Base-by-base conservation (phyloP, 1,140 invertebrate genomes). In the Manduca sexta region DNA sequence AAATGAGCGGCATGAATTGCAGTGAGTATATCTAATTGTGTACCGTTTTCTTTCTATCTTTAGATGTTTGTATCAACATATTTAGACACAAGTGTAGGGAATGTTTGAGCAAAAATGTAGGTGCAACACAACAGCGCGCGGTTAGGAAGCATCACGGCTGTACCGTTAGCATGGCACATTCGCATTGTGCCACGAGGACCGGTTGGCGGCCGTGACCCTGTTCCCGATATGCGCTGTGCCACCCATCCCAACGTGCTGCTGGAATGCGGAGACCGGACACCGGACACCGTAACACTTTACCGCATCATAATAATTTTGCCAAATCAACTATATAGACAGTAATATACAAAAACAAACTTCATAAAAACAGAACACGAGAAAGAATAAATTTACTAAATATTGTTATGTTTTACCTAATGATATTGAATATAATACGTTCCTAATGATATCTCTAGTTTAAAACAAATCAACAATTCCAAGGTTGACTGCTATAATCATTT, bases 21-120 rank as follows among this genome's bases (percentile, higher is more conserved):
- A 87, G 88, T 90, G 81, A 88, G 88, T 87, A 63, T 49, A 41
- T 7, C 11, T 15, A n/a, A n/a, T n/a, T n/a, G n/a, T n/a, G n/a
- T n/a, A n/a, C n/a, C n/a, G n/a, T 26, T 21, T 26, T 26, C 10
- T 41, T 7, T 1, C 5, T n/a, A n/a, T 35, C 5, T 35, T n/a
- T 11, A 35, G 3, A 11, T 34, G 3, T 34, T 13, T 14, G 17
- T 42, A 34, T 37, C 0, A 3, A 11, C 12, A 26, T 14, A 38
- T 12, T 38, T 29, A 26, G 21, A 26, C 8, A 26, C 8, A 26
- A 26, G 21, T 5, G 21, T 8, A 26, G 21, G 21, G 21, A 26
- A 1, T 8, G 21, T 26, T 26, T 26, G 21, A 26, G 4, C 21
- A 26, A 8, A n/a, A 26, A 26, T 26, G 21, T 26, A 5, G 21